Evolutionary conservation across 1,140 invertebrate species (phyloP), one percentile per base, ranked within the genome.

Genomic region (Telenomus remus): DNA sequence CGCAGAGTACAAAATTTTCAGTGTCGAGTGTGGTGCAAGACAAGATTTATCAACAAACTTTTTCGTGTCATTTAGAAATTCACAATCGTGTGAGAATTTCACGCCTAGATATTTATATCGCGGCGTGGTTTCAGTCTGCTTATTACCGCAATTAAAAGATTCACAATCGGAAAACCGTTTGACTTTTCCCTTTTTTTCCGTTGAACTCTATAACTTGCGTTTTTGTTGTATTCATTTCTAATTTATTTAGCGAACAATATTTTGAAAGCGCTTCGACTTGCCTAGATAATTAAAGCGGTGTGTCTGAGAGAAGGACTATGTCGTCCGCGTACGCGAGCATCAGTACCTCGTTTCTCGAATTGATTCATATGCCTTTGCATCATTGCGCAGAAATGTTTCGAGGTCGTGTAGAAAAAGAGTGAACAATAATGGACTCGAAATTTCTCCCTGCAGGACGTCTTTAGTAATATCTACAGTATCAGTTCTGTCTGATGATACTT

Each of bases 381-480:
- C 12, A 0, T 5, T 27, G 0, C 10, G 11, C 1, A 51, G 11
- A 13, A 35, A 51, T 3, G 11, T 33, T 35, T 51, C 27, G 5
- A 51, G 11, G n/a, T 51, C 27, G 13, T 35, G 10, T 9, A 51
- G 19, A 12, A 9, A 51, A 51, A 35, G n/a, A 13, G 27, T n/a
- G n/a, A 51, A 51, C 5, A 51, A 12, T 5, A 51, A 7, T 12
- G 49, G 49, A 12, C 49, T 51, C 7, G 35, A 12, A 13, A 51
- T 51, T 35, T 34, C 49, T n/a, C 49, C 49, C 27, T 51, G 49
- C 2, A 51, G 27, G 1, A 51, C 49, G 6, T 27, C 49, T 14
- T 4, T 13, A 1, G 49, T 12, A 1, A 51, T 13, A 4, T 13
- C 5, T 10, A 51, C 49, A n/a, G 4, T 35, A 0, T 51, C 33